phyloP scores from a whole-genome alignment of 2,888 invertebrate genomes.

The Caenorhabditis sulstoni region DNA sequence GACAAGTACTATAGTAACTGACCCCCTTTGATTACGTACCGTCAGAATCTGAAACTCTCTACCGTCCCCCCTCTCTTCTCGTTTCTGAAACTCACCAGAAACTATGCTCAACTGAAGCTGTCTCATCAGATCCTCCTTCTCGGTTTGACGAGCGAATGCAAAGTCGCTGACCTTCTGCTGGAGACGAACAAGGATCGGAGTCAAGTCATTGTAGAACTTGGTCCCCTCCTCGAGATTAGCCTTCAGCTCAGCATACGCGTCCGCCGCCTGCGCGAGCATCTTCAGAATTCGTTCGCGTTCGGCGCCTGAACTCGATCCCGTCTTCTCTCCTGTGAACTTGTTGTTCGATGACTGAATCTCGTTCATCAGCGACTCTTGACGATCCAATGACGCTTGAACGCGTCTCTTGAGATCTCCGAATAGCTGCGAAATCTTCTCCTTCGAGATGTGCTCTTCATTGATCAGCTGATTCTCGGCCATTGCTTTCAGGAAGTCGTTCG shows the following conservation, averaged over 20 bases:
- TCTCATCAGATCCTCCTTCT: slow-evolving; percentile 96
- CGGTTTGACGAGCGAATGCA: slow-evolving; percentile 98
- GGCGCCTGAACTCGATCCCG: slow-evolving; percentile 83
- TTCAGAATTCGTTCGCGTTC: slow-evolving; percentile 82
- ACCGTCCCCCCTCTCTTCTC: not conserved
- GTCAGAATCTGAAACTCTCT: slow-evolving; percentile 17
- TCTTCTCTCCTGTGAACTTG: slow-evolving; percentile 85
- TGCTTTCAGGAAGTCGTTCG: slow-evolving; percentile 87
- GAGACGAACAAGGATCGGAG: slow-evolving; percentile 91
- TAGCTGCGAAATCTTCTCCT: slow-evolving; percentile 86
- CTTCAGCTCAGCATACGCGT: slow-evolving; percentile 92
- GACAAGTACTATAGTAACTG: slow-evolving; percentile 1
- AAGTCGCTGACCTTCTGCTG: slow-evolving; percentile 98
- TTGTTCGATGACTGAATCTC: slow-evolving; percentile 85
- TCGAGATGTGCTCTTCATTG: slow-evolving; percentile 72
- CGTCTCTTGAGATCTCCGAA: slow-evolving; percentile 85
- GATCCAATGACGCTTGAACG: slow-evolving; percentile 87
- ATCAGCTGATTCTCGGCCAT: slow-evolving; percentile 82
- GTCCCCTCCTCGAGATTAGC: slow-evolving; percentile 95
- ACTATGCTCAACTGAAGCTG: slow-evolving; percentile 86
- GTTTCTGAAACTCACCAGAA: slow-evolving; percentile 53
- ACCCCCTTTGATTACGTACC: slow-evolving; percentile 39
- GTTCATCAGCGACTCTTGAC: slow-evolving; percentile 86
- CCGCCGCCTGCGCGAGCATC: slow-evolving; percentile 91
- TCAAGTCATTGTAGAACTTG: slow-evolving; percentile 86